Evolutionary conservation across 2,888 invertebrate genomes (phyloP), one percentile per base, ranked within the genome.

Genomic region (Melanotus villosus): DNA sequence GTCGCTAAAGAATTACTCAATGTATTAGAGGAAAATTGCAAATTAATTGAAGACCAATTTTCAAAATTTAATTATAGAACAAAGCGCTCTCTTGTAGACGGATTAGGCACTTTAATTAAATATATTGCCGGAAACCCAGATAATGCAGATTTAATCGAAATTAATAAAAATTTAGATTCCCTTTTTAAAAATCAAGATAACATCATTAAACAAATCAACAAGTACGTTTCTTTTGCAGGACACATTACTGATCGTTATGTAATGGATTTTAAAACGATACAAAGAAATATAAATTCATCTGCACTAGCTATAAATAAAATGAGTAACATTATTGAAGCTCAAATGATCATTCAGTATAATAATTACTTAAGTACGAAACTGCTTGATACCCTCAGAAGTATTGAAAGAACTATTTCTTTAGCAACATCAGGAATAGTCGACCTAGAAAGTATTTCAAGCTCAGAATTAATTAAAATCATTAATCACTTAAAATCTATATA

Each of bases 41-140:
- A 65, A 9, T 41, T 72, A 68, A 71, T 70, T 60, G 68, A 73
- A 52, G n/a, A n/a, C n/a, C 65, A 71, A 54, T 36, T 72, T 45
- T 67, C 68, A 60, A 77, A 73, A 63, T 65, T 71, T 30, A 70
- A 65, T 7, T 23, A 30, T 34, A 59, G 14, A 41, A 5, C 5
- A 1, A 73, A 68, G 47, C 26, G 71, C 18, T 56, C 62, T 14
- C 3, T 70, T 6, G 54, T 72, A 50, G 58, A 66, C 34, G 59
- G 21, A 12, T 18, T 73, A 32, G 71, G 73, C 9, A 65, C 67
- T 5, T 45, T 43, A 7, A 65, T 72, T 9, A 69, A 66, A 52
- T 72, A 59, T 14, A 59, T 72, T n/a, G 60, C 72, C 7, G 69
- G 71, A 19, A 73, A 73, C 50, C 58, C 58, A 1, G 69, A 73